Evolutionary conservation across 2,888 invertebrate genomes (phyloP), one percentile per base, ranked within the genome.

Genomic region (Lucinisca nassula): DNA sequence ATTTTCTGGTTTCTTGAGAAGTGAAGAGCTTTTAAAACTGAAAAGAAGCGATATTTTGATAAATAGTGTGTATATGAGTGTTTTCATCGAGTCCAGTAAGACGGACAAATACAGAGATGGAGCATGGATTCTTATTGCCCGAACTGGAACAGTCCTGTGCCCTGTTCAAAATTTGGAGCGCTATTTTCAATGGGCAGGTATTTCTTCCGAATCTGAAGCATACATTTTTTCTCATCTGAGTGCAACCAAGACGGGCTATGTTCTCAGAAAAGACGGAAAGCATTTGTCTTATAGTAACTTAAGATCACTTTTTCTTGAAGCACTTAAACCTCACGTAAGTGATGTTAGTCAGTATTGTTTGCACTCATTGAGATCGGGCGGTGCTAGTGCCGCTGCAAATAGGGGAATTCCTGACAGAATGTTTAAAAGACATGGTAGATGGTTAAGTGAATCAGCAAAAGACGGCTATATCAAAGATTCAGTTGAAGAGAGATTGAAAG

Each of bases 361-460:
- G 32, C 86, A 87, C 72, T 73, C 61, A 32, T 51, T 86, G 17
- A 73, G 78, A 24, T 73, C 82, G 4, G 78, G 86, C 0, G 86
- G 83, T 4, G 83, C 86, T 10, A 75, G 79, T 8, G 40, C 67
- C 10, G 88, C 88, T 67, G 88, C 85, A 14, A 85, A 82, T 55
- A 51, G 21, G 4, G 85, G 88, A 14, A 79, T 88, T 32, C 35
- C 58, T 6, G 88, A 88, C 49, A 82, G 85, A 58, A 14, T 88
- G 75, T 88, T 84, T 49, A 84, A 87, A 61, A 49, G 82, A 8
- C 84, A 84, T 67, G 84, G 87, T 0, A n/a, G 87, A 24, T 87
- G 87, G 84, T n/a, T 55, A 14, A 85, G 82, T 67, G 88, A 88
- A 35, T 51, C 61, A 0, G 88, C 85, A 17, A 82, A 88, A 32